A percentile compares a stretch with the other conserved stretches of the same genome.
These are phyloP conservation scores for Platysternon megacephalum DNA, from an alignment of 2,113 vertebrate genomes.

Conservation along the genomic window DNA sequence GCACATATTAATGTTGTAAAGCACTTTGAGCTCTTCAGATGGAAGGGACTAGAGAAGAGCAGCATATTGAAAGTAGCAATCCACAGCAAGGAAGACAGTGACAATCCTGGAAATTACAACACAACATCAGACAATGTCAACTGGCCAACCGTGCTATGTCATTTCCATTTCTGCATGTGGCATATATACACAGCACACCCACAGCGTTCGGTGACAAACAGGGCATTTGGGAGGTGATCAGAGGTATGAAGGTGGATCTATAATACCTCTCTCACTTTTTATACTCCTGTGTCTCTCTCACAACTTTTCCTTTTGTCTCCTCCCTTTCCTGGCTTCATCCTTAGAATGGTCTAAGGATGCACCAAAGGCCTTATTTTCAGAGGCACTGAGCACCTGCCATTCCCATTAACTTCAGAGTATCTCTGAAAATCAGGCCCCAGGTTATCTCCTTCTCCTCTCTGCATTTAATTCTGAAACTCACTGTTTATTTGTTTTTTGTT, in stretches of 20 bases:
- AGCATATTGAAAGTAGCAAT: not conserved
- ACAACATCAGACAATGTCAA: not conserved
- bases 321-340: not conserved
- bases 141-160: not conserved
- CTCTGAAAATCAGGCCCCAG: not conserved
- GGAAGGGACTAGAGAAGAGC: not conserved
- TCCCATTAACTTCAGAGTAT: not conserved
- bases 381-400: not conserved
- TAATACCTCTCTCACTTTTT: not conserved
- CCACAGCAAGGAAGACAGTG: not conserved
- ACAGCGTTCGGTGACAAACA: not conserved
- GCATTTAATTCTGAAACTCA: not conserved
- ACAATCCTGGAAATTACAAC: not conserved
- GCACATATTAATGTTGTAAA: not conserved
- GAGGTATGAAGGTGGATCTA: not conserved
- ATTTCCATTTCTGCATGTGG: not conserved
- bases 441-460: not conserved
- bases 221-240: not conserved
- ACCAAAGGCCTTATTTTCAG: not conserved
- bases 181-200: not conserved
- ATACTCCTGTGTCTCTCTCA: rapidly evolving
- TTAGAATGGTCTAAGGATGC: not conserved
- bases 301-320: not conserved
- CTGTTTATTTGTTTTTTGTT: not conserved
- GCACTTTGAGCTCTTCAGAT: not conserved